phyloP scores from a whole-genome alignment of 2,797 vertebrate genomes.

The Acrossocheilus fasciatus region DNA sequence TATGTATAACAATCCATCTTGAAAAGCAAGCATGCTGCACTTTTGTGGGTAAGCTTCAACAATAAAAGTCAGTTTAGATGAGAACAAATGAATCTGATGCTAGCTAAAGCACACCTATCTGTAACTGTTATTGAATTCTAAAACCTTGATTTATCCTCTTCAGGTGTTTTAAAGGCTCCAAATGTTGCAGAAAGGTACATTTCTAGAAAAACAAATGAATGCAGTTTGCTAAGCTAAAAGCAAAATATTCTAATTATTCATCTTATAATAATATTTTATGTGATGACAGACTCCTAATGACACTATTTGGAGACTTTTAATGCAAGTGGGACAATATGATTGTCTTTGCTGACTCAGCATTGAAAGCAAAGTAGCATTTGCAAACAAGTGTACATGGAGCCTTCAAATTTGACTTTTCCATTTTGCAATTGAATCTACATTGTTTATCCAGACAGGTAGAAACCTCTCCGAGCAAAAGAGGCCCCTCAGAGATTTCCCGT shows the following conservation, averaged over 20 bases:
- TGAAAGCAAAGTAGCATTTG: not conserved
- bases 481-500: constrained; percentile 36
- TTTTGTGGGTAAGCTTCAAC: not conserved
- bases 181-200: not conserved
- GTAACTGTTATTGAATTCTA: not conserved
- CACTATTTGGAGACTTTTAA: not conserved
- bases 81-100: not conserved
- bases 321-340: not conserved
- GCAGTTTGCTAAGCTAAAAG: not conserved
- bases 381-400: not conserved
- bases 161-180: not conserved
- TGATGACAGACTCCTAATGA: not conserved
- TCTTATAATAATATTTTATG: not conserved
- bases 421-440: constrained; percentile 18
- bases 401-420: not conserved
- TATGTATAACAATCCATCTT: not conserved
- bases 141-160: not conserved
- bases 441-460: constrained; percentile 32
- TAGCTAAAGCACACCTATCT: not conserved
- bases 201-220: not conserved
- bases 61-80: constrained; percentile 13
- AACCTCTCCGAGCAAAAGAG: not conserved
- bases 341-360: not conserved
- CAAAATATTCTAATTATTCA: not conserved
- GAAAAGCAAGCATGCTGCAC: constrained; percentile 5